Base-by-base conservation (phyloP, 2,113 vertebrate species). In the Cromileptes altivelis region DNA sequence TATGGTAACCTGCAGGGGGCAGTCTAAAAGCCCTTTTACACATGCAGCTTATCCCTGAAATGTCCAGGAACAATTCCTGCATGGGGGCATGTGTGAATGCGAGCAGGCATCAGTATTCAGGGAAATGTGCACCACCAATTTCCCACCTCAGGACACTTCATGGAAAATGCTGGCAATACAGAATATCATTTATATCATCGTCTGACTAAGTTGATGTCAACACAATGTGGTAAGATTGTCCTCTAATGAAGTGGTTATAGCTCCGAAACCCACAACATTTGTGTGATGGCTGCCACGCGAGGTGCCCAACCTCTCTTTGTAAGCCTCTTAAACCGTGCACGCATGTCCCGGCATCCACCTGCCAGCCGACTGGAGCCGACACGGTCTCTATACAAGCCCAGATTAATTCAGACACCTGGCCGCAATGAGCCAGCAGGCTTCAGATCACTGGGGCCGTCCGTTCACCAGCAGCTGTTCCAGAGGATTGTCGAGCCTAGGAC, bases 401-500 rank as follows among this genome's bases (percentile, higher is more conserved):
- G 75, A 80, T 82, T 63, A 27, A 85, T 79, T 58, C 15, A 67
- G 77, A 75, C 80, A 82, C 68, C 75, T 70, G 76, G 74, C 37
- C 37, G 37, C 45, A 70, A 50, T 57, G 62, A 68, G 61, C 18
- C 75, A 14, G 50, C 42, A 62, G 72, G 40, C 75, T 21, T 58
- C 49, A 69, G 67, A 70, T 52, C 15, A 57, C 45, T 33, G 57
- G n/a, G 42, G 21, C 55, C 57, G 50, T 45, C 50, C 3, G 19
- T 30, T 77, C 27, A 64, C 49, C 21, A 27, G 81, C 81, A 73
- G 45, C 80, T 79, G 77, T 61, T 79, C 61, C 61, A 75, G 58
- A 77, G 68, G 62, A 72, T 64, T 64, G 42, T 57, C 33, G 27
- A 74, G 81, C 74, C 63, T 83, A 17, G 7, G 30, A 74, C 81